Evolutionary conservation across 1,140 invertebrate genomes (phyloP), one percentile per base, ranked within the genome.

Genomic region (Drosophila parvula): DNA sequence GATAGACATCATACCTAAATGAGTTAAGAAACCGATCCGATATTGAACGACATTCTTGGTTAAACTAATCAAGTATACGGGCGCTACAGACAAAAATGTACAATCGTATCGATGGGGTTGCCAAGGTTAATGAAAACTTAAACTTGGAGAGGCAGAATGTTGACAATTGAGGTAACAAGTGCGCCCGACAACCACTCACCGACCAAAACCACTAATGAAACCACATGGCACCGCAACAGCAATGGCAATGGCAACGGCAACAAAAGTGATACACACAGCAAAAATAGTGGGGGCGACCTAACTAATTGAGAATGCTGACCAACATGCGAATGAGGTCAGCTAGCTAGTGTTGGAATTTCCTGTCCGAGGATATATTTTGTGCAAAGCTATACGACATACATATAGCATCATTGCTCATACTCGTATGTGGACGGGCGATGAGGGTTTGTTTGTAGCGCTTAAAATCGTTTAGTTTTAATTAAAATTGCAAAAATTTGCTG

Each of bases 261-360:
- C 53, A 51, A 69, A 65, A 68, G 58, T 34, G 40, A 56, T 40
- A 58, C 65, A 58, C 65, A 58, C 43, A 58, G 36, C 61, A 59
- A 71, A 57, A 41, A 51, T 32, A 27, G 30, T 27, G 44, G 41
- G 34, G 40, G 32, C 36, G 18, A 41, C 55, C 45, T 22, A 77
- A 77, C 74, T 77, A 77, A 76, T 76, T 77, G 74, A 59, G 73
- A 77, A 55, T 76, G 55, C 73, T 55, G 73, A 47, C 73, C 74
- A 41, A 68, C 63, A 76, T 68, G 56, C 62, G 73, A 77, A 77
- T 76, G 74, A 77, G 74, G 74, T 77, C 73, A 75, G 40, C 41
- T 41, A 47, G 61, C 34, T 41, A 36, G 47, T 18, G 28, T 22
- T 50, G 27, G 18, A 65, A 38, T 43, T 61, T 63, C 14, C 53